Conservation (phyloP, 2,113 vertebrate species). For the Ramphastos sulfuratus region DNA sequence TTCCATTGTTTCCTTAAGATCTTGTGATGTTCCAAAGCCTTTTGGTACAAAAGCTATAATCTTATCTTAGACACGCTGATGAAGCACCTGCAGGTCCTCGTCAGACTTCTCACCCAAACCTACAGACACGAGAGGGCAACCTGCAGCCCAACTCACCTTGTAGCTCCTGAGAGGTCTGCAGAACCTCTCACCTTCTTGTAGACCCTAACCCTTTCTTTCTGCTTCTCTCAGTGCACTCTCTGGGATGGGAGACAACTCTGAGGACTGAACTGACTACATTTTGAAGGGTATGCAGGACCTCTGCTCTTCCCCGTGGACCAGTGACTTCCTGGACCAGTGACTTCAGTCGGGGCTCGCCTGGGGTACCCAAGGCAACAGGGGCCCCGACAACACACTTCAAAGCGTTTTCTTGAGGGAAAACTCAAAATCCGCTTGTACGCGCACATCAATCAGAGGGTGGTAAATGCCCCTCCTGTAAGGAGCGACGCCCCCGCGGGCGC, state of each 20-base stretch:
- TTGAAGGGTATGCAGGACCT: not conserved
- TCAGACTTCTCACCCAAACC: not conserved
- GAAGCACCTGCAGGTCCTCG: not conserved
- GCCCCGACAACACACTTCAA: constrained; percentile 3
- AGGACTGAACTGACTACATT: accelerated
- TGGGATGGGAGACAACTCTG: not conserved
- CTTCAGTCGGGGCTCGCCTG: not conserved
- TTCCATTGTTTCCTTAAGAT: not conserved
- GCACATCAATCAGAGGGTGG: not conserved
- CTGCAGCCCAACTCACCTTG: not conserved
- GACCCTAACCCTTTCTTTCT: not conserved
- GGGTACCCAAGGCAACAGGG: not conserved
- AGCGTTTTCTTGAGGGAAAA: not conserved
- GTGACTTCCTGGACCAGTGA: not conserved
- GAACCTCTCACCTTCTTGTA: not conserved
- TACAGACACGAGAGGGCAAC: not conserved
- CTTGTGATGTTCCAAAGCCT: not conserved
- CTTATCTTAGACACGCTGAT: not conserved
- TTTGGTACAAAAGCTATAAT: not conserved
- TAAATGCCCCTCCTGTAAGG: not conserved
- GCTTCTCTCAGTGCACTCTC: not conserved
- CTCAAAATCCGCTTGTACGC: not conserved
- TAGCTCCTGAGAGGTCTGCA: not conserved
- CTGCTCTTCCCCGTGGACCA: not conserved
- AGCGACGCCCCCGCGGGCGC: not conserved